phyloP scores from a whole-genome alignment of 2,797 vertebrate genomes.

The Moxostoma hubbsi region DNA sequence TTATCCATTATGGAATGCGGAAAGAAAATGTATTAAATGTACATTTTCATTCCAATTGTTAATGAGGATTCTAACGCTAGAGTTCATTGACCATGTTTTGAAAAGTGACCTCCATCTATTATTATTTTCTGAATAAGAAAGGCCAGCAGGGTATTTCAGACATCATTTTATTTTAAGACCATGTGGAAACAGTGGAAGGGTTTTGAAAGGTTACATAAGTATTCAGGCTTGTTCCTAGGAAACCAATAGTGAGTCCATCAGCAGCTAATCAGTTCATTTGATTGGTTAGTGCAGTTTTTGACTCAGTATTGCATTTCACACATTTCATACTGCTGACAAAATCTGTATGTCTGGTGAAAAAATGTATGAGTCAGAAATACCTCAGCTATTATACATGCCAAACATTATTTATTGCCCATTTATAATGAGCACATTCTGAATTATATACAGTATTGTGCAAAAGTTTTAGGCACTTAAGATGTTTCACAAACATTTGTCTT shows the following conservation, averaged over 20 bases:
- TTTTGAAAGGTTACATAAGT: conserved; percentile 26
- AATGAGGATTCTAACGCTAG: background rate
- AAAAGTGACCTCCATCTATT: background rate
- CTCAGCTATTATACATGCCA: no score
- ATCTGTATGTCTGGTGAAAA: background rate
- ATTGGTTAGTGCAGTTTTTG: conserved; percentile 23
- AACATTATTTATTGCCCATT: background rate
- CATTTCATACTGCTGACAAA: background rate
- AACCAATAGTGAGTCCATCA: background rate
- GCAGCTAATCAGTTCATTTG: conserved; percentile 20
- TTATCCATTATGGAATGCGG: no score
- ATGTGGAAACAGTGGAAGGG: background rate
- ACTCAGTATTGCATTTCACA: background rate
- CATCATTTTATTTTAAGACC: conserved; percentile 17
- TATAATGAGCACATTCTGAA: background rate
- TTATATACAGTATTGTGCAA: no score
- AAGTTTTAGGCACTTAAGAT: no score
- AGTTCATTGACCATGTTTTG: background rate
- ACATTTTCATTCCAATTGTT: no score
- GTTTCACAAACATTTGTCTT: no score
- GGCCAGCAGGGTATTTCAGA: background rate
- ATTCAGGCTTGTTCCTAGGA: background rate
- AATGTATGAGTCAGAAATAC: background rate
- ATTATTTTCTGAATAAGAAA: conserved; percentile 4
- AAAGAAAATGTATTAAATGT: no score